Evolutionary conservation across 2,797 vertebrate genomes (phyloP), one percentile per base, ranked within the genome.

Genomic region (Acipenser oxyrinchus): DNA sequence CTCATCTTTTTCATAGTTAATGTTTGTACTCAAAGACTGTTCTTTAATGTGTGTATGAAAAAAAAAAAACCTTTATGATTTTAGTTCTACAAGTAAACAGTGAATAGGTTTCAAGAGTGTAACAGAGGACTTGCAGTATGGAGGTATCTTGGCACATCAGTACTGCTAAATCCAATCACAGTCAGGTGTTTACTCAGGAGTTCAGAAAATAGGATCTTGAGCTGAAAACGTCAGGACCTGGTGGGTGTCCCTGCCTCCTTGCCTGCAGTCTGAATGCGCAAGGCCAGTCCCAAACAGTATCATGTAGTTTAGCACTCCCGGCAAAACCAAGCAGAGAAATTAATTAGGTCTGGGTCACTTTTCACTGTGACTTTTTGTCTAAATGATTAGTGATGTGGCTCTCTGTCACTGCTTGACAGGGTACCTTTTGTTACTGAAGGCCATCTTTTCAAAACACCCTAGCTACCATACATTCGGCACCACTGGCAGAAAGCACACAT

Each of bases 321-420:
- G 63, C 50, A 11, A 60, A 73, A 72, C 60, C 59, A 67, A 59
- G 68, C 62, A 48, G 51, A 69, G 71, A 71, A 74, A 75, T 72
- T 0, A 68, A 73, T 72, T 2, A 68, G 61, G 48, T 11, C 51
- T 18, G 59, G 64, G 67, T 69, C 8, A 73, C 70, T 76, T 70
- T 76, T 66, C 66, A 62, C 63, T 69, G 69, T 60, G 12, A 48
- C 66, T 75, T 71, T 58, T 71, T 64, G 49, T 72, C 58, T 6
- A 9, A 12, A 8, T 66, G 69, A 72, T 72, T 64, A 71, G 63
- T 69, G 77, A 53, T 71, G 72, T 60, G 62, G 73, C 67, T 73
- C 67, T 75, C 69, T 57, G 67, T 62, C 67, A 65, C 69, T 11
- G 68, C 8, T 60, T 66, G 67, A 63, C 71, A 69, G 73, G 10